Evolutionary conservation across 2,113 vertebrate genomes (phyloP).

Genomic region (Pogona vitticeps): DNA sequence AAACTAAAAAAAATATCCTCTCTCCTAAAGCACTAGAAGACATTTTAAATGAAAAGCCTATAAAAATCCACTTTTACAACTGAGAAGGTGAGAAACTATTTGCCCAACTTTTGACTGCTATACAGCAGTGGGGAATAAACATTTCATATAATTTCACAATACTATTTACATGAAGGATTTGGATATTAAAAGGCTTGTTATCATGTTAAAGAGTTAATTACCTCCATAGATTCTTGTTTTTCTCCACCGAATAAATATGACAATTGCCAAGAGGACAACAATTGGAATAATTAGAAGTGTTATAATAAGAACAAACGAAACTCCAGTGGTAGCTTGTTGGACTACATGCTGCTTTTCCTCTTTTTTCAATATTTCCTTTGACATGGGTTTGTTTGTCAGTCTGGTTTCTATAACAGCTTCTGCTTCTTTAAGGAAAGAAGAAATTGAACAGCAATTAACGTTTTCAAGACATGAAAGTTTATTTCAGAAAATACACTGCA

Average conservation of each 20-base stretch:
- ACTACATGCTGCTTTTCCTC: constrained; percentile 73
- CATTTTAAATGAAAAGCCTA: not conserved
- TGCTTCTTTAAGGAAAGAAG: constrained; percentile 81
- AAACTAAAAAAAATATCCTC: not conserved
- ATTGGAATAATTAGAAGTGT: constrained; percentile 88
- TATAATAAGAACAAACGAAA: constrained; percentile 86
- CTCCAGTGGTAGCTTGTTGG: constrained; percentile 68
- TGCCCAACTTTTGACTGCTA: not conserved
- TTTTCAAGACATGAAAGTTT: constrained; percentile 23
- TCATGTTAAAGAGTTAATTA: constrained; percentile 60
- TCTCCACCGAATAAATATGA: constrained; percentile 88
- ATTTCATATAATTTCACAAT: not conserved
- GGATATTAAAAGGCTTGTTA: constrained; percentile 25
- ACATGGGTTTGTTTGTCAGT: constrained; percentile 77
- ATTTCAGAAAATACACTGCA: not conserved
- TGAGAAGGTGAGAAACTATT: not conserved
- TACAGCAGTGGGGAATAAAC: not conserved
- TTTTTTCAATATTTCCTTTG: constrained; percentile 72
- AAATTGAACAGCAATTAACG: constrained; percentile 49
- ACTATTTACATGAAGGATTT: not conserved
- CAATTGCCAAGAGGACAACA: constrained; percentile 82
- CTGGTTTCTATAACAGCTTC: constrained; percentile 83
- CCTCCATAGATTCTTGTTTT: constrained; percentile 84
- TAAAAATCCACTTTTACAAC: not conserved
- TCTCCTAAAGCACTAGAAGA: not conserved